A percentile compares a stretch with the other conserved stretches of the same genome.
Evolutionary conservation across 2,888 invertebrate genomes (phyloP).

Genomic region (Pyralis farinalis): DNA sequence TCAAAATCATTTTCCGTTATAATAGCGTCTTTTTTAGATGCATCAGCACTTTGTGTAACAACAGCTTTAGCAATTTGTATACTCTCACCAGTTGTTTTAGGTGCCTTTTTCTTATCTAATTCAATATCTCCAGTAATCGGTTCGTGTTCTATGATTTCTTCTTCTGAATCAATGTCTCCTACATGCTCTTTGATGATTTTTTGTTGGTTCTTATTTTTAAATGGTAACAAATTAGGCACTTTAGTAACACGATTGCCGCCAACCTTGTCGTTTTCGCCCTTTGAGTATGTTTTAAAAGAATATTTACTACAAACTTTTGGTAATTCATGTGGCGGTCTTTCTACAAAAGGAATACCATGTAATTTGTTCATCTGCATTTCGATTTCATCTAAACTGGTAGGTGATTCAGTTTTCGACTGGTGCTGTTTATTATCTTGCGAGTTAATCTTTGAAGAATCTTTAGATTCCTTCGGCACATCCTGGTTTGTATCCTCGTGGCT

Average conservation of each 20-base stretch:
- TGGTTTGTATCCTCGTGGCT: conserved; percentile 34
- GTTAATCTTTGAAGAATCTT: background rate
- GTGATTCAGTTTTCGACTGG: conserved; percentile 24
- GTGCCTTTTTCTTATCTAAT: conserved; percentile 24
- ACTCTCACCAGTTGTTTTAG: conserved; percentile 26
- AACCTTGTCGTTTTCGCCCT: conserved; percentile 31
- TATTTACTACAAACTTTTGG: conserved; percentile 34
- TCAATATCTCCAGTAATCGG: conserved; percentile 45
- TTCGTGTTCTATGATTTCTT: conserved; percentile 49
- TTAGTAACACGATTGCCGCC: conserved; percentile 31
- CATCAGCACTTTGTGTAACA: conserved; percentile 22
- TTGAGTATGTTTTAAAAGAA: conserved; percentile 33
- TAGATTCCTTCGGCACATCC: conserved; percentile 21
- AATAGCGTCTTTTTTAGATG: conserved; percentile 47
- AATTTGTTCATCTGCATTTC: conserved; percentile 75
- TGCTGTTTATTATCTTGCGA: conserved; percentile 17
- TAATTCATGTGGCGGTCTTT: conserved; percentile 55
- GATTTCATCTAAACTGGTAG: conserved; percentile 52
- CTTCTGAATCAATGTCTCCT: conserved; percentile 42
- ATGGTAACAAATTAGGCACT: conserved; percentile 43
- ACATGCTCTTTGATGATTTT: conserved; percentile 29
- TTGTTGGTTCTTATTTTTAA: conserved; percentile 34
- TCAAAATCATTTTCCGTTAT: conserved; percentile 75
- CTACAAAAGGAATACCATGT: conserved; percentile 65
- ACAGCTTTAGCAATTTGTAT: conserved; percentile 13